Evolutionary conservation across 2,888 invertebrate species (phyloP), one percentile per base, ranked within the genome.

Genomic region (Yponomeuta sedellus): DNA sequence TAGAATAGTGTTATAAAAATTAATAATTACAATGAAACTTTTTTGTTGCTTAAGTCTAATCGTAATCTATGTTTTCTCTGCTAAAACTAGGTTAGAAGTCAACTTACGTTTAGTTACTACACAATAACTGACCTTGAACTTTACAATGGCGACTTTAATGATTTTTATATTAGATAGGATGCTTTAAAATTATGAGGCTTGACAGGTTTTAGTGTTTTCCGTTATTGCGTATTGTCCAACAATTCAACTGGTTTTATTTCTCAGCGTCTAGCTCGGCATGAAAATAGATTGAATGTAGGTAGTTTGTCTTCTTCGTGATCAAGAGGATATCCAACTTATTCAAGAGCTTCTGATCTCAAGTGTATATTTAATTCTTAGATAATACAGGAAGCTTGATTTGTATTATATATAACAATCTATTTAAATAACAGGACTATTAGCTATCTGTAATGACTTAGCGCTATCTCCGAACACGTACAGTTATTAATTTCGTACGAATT

Each of bases 401-500:
- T 52, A 16, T 52, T 16, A 52, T 1, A 52, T 52, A 52, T 12
- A 52, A 52, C 44, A 52, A 52, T 12, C 44, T 16, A 44, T 44
- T 1, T 44, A 52, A 52, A 52, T 52, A 52, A 12, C 44, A 52
- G 16, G 16, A 52, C 4, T 52, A 52, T 2, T 52, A 34, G 5
- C 34, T 34, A 34, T 57, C 56, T 56, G 16, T n/a, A 56, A n/a
- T 25, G 25, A 34, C 34, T 61, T 39, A 62, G 39, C 28, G 62
- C 28, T 62, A 62, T 62, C 62, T 62, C 2, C 40, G 2, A 62
- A 39, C 19, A 3, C 34, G 19, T 62, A 20, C 34, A 39, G 62
- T 34, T 39, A 62, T 62, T 16, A 39, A 62, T 62, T 62, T 39
- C 62, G 10, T n/a, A 19, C n/a, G 34, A n/a, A 39, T 28, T 62